These are phyloP conservation scores for Bedellia somnulentella DNA, from an alignment of 2,888 invertebrate genomes.

Conservation along the genomic window DNA sequence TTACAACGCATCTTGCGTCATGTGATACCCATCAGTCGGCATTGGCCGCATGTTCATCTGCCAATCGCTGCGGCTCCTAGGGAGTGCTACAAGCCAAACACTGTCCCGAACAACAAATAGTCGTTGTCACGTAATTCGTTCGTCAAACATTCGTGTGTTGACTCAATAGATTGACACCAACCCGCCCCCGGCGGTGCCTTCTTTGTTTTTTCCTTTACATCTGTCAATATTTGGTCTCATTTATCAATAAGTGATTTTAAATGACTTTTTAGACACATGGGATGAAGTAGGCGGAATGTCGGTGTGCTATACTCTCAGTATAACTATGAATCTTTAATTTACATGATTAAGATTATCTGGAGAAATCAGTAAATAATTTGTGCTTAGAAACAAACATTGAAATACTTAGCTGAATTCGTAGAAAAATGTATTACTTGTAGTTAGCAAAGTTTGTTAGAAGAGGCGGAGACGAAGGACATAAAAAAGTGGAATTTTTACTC, in stretches of 20 bases:
- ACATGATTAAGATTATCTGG: no score
- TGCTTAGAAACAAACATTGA: no score
- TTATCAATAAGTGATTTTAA: slow-evolving; percentile 44
- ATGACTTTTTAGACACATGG: slow-evolving; percentile 22
- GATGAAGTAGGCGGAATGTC: slow-evolving; percentile 3
- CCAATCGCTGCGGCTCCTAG: slow-evolving; percentile 1
- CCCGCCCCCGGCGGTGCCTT: slow-evolving; percentile 34
- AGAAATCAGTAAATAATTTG: no score
- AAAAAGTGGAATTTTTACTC: slow-evolving; percentile 31
- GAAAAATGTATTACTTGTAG: no score
- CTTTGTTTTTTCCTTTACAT: slow-evolving; percentile 49
- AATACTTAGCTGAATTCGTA: no score
- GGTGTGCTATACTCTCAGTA: slow-evolving; percentile 1
- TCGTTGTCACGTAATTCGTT: slow-evolving; percentile 50
- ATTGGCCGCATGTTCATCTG: no score
- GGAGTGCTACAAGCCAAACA: slow-evolving; percentile 25
- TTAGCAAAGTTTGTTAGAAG: no score
- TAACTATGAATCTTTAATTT: no score
- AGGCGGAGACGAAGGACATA: slow-evolving; percentile 27
- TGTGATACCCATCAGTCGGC: no score
- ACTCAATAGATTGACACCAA: slow-evolving; percentile 51
- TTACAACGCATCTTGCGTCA: no score
- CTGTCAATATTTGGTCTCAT: slow-evolving; percentile 52
- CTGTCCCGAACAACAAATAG: slow-evolving; percentile 15
- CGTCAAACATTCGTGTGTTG: slow-evolving; percentile 46